Conservation (phyloP, 1,140 invertebrate genomes). For the Brachionus plicatilis region DNA sequence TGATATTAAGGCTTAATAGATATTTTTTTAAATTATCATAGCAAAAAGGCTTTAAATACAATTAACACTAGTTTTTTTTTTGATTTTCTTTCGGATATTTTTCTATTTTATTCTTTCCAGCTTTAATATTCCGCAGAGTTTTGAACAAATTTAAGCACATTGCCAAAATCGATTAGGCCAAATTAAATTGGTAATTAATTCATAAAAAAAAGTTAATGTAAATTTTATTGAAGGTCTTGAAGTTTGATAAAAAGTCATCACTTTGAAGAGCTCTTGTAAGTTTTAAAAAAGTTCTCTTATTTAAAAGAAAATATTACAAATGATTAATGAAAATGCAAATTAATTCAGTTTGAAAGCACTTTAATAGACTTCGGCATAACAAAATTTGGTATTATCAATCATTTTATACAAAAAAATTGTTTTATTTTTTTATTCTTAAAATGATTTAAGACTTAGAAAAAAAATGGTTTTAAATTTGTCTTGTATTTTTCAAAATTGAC, state of each 20-base stretch:
- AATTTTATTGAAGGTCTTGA: not conserved
- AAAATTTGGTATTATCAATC: not conserved
- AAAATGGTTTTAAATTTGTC: not conserved
- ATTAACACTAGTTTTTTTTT: not conserved
- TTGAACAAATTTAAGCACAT: not conserved
- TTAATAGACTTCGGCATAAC: not conserved
- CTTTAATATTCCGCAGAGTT: not conserved
- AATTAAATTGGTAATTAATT: not conserved
- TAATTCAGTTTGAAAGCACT: not conserved
- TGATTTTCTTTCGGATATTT: not conserved
- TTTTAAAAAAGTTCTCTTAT: not conserved
- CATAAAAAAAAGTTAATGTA: not conserved
- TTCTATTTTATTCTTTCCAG: not conserved
- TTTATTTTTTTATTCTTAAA: not conserved
- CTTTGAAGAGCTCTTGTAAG: not conserved
- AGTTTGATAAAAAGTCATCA: not conserved
- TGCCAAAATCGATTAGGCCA: not conserved
- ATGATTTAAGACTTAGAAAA: not conserved
- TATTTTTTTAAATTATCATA: not conserved
- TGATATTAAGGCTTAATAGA: not conserved
- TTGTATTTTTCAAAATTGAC: not conserved
- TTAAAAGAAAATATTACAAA: not conserved
- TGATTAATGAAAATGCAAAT: slow-evolving; percentile 33
- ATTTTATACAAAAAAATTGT: not conserved
- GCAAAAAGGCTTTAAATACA: not conserved